phyloP scores from a whole-genome alignment of 1,140 invertebrate species.

The Nymphalis io region DNA sequence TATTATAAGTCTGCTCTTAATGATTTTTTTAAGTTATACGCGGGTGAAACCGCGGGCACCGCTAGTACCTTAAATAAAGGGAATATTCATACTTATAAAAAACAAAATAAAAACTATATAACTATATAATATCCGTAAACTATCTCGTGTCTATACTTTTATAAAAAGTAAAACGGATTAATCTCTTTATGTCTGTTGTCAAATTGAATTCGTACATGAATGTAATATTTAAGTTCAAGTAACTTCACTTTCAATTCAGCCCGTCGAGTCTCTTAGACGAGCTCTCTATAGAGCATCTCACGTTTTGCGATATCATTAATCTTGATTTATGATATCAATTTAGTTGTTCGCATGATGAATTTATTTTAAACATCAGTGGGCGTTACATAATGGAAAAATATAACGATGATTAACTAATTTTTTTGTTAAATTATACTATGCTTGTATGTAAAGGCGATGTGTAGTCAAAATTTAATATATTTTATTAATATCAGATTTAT shows the following conservation, averaged over 20 bases:
- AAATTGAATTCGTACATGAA: background rate
- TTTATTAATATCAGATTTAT: background rate
- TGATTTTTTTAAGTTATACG: no score
- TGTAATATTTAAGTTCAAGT: background rate
- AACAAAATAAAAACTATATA: no score
- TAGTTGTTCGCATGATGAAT: constrained; percentile 42
- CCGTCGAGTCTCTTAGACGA: constrained; percentile 5
- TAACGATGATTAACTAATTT: constrained; percentile 34
- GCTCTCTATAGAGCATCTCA: constrained; percentile 15
- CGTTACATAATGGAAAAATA: constrained; percentile 33
- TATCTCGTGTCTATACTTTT: no score
- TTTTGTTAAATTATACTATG: background rate
- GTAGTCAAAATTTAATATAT: background rate
- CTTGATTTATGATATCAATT: constrained; percentile 54
- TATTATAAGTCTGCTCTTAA: no score
- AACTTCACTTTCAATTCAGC: constrained; percentile 17
- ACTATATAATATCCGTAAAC: no score
- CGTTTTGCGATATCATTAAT: constrained; percentile 30
- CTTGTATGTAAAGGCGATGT: background rate
- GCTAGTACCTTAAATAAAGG: no score
- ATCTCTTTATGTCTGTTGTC: no score
- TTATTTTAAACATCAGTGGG: constrained; percentile 40
- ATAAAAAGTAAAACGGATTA: no score
- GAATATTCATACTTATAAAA: no score
- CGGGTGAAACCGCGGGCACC: no score